A percentile compares a stretch with the other conserved stretches of the same genome.
These are phyloP conservation scores for Strongylocentrotus purpuratus DNA, from an alignment of 35 echinoderm and acorn worm species.

Conservation along the genomic window DNA sequence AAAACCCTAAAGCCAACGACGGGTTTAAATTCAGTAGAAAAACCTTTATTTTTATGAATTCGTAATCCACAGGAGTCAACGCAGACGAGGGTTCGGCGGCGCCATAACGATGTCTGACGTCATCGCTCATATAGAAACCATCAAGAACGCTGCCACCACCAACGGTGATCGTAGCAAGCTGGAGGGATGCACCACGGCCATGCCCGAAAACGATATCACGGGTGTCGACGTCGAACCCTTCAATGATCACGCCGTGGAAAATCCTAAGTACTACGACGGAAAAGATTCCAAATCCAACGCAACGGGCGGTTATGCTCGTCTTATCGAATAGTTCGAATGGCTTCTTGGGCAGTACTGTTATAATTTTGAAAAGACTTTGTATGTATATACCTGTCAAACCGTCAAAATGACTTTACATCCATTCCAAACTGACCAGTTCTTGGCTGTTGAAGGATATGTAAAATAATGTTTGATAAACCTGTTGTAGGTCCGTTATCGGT, in stretches of 20 bases:
- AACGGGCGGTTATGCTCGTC: slow-evolving; percentile 34
- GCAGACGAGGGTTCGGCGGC: neutral
- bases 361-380: neutral
- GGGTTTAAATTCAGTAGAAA: too few species aligned
- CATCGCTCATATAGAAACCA: slow-evolving; percentile 26
- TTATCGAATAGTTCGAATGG: neutral
- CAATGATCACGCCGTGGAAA: neutral
- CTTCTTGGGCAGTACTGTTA: neutral
- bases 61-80: neutral
- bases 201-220: neutral
- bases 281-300: slow-evolving; percentile 21
- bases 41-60: too few species aligned
- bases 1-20: too few species aligned
- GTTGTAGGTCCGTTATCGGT: too few species aligned
- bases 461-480: too few species aligned
- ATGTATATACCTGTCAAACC: neutral
- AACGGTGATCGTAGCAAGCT: neutral
- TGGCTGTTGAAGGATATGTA: too few species aligned
- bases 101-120: slow-evolving; percentile 38
- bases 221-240: neutral
- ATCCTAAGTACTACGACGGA: neutral
- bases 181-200: neutral
- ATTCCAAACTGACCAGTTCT: neutral
- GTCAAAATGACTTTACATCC: neutral
- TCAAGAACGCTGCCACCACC: neutral